Evolutionary conservation across 1,140 invertebrate genomes (phyloP), one percentile per base, ranked within the genome.

Genomic region (Drosophila pseudoananassae): DNA sequence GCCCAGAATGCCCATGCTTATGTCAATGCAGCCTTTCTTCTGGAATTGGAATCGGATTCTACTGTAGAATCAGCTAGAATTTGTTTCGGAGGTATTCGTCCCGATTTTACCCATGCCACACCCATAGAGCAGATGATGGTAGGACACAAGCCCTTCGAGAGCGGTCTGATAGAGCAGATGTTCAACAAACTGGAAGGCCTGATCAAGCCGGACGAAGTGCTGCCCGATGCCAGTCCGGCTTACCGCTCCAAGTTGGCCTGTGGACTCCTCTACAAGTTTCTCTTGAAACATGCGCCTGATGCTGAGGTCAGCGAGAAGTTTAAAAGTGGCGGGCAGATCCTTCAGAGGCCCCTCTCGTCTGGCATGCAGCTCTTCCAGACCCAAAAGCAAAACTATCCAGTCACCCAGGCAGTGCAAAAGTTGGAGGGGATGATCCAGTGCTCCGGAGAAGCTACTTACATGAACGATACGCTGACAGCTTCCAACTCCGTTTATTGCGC

Each of bases 1-100:
- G 94, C 94, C 3, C 96, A 97, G 93, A 98, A 97, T 90, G 94
- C 96, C 0, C 96, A 97, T 85, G 96, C 97, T 0, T 94, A 95
- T 76, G 95, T 98, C 0, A 97, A 97, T 90, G 95, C 95, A 4
- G 97, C 95, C 3, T 97, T 98, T 84, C 94, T 23, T 1, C 93
- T 96, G 23, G 79, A 90, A 43, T 14, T 91, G 23, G 74, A 80
- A 9, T 6, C 43, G 0, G 57, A 58, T 0, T 92, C 94, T 0
- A 77, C 74, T 20, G 71, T 92, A 1, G 76, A 73, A 7, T 59
- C 15, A 3, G 73, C 73, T 1, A 68, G 88, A 1, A 92, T 94
- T 47, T 93, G 95, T 5, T 95, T 93, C 79, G 95, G 96, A 0
- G 96, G 95, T 38, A 96, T 97, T 53, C 93, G 93, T 54, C 93